Percentiles rank a stretch among this genome's conserved stretches.
phyloP scores from a whole-genome alignment of 2,888 invertebrate genomes.

The Euplagia quadripunctaria region DNA sequence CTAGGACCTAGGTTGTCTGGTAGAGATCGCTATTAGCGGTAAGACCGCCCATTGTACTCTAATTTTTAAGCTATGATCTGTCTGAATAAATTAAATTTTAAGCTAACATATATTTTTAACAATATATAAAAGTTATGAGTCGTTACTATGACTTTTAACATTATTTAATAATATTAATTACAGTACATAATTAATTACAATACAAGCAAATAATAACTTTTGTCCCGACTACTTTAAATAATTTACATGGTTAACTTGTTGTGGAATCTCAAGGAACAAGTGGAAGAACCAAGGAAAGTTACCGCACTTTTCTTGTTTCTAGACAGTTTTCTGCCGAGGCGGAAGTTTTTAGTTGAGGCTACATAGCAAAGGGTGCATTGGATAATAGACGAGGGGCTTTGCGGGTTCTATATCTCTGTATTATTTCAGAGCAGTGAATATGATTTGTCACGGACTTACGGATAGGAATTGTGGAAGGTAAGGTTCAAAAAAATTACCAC shows the following conservation, averaged over 20 bases:
- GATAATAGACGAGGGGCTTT: not conserved
- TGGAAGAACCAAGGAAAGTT: not conserved
- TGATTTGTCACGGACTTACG: not conserved
- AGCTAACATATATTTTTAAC: too few species aligned
- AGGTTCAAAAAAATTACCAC: not conserved
- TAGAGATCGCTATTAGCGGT: too few species aligned
- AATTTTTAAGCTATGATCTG: too few species aligned
- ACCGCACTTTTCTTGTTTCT: not conserved
- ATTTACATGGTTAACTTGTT: not conserved
- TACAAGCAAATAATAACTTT: not conserved
- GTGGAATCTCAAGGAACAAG: not conserved
- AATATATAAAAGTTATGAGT: too few species aligned
- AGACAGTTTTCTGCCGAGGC: not conserved
- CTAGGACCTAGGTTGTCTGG: too few species aligned
- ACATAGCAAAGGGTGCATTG: not conserved
- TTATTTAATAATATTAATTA: not conserved
- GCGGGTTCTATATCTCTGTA: not conserved
- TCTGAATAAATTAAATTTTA: too few species aligned
- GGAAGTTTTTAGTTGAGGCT: not conserved
- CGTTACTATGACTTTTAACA: not conserved
- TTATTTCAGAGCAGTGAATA: not conserved
- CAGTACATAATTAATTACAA: not conserved
- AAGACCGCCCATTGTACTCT: too few species aligned
- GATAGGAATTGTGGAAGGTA: not conserved
- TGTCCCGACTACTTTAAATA: not conserved